phyloP scores from a whole-genome alignment of 2,797 vertebrate species.

The Rhinatrema bivittatum region DNA sequence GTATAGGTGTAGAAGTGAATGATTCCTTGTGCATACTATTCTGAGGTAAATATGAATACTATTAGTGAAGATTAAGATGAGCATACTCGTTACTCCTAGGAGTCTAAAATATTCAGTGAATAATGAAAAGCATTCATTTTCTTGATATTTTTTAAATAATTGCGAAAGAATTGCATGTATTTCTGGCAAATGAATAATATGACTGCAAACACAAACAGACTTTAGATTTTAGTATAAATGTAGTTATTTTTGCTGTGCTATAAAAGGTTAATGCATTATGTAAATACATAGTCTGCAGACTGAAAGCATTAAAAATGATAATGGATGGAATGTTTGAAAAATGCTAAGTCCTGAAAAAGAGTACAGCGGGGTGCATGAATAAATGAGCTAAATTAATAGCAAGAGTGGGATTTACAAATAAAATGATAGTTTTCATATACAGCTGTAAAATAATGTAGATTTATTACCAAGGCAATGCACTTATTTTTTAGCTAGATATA shows the following conservation, averaged over 20 bases:
- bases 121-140: too few species aligned
- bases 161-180: neutral
- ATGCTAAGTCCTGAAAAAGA: neutral
- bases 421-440: neutral
- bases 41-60: too few species aligned
- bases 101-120: too few species aligned
- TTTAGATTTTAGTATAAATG: neutral
- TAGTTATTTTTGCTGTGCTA: neutral
- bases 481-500: fast-evolving
- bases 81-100: too few species aligned
- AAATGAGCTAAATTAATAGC: fast-evolving
- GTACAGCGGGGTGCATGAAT: neutral
- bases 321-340: neutral
- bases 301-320: neutral
- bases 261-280: neutral
- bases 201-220: neutral
- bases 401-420: neutral
- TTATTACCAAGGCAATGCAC: neutral
- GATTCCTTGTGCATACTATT: too few species aligned
- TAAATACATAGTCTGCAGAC: neutral
- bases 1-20: too few species aligned
- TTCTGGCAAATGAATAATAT: neutral
- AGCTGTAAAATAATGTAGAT: neutral
- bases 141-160: too few species aligned
- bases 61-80: too few species aligned